phyloP scores from a whole-genome alignment of 2,113 vertebrate species.

The Chlorodrepanis virens region DNA sequence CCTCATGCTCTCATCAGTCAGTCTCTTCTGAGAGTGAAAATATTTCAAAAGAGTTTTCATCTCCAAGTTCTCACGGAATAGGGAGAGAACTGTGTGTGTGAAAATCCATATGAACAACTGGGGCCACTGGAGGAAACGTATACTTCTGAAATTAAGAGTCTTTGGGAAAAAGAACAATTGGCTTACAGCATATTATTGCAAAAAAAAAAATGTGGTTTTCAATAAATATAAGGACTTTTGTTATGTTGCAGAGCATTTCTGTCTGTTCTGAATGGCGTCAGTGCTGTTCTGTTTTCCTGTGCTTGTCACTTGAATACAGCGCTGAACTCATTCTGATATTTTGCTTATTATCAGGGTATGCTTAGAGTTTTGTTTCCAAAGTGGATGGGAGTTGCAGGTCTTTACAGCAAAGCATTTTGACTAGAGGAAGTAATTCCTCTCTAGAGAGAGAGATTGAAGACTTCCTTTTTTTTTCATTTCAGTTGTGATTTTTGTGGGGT shows the following conservation, averaged over 20 bases:
- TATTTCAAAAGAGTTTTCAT: background rate
- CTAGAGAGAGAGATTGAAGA: background rate
- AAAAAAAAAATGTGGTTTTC: background rate
- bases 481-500: background rate
- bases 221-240: background rate
- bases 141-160: background rate
- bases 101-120: background rate
- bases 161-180: background rate
- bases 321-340: background rate
- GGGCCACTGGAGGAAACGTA: background rate
- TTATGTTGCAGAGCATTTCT: background rate
- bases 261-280: background rate
- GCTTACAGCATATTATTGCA: background rate
- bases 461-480: background rate
- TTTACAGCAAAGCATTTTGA: background rate
- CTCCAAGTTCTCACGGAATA: background rate
- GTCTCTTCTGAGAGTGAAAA: background rate
- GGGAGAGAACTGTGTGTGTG: background rate
- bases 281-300: accelerated
- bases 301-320: background rate
- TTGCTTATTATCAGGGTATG: background rate
- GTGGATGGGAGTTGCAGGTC: background rate
- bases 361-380: background rate
- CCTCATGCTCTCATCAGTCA: background rate
- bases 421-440: background rate